Evolutionary conservation across 1,140 invertebrate species (phyloP), one percentile per base, ranked within the genome.

Genomic region (Brachionus manjavacas): DNA sequence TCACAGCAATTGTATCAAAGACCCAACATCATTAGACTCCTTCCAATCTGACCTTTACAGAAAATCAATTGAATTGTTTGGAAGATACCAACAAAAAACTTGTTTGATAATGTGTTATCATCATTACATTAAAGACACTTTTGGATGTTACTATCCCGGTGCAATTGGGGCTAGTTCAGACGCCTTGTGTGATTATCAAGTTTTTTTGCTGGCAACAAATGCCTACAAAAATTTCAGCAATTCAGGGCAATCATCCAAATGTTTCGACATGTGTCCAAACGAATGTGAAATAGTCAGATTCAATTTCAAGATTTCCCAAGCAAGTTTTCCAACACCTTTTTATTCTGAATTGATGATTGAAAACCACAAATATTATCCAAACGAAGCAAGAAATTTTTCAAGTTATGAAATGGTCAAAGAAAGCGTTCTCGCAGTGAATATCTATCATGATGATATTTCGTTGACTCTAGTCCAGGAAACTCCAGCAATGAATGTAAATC

Each of bases 361-460:
- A 8, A 49, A 49, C 52, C 2, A 49, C 4, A 23, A 39, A 41
- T 23, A 74, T 23, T 46, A 25, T 35, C 12, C 41, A 2, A 76
- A 76, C 25, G 3, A 25, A 23, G 20, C 9, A 3, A 46, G 43
- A 49, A 49, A 35, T 14, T 76, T 76, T 28, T 6, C 7, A 4
- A 9, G 3, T 4, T 49, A 76, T 76, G 41, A 46, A 49, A 28
- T 7, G 4, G 23, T 76, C 9, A 76, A 76, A 49, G 11, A 46
- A 49, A 35, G 16, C 14, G 46, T 35, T 35, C 11, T 81, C 28
- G 43, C 11, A 46, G 43, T 20, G 52, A 55, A 55, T 23, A 31
- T 81, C 66, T 81, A 81, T 46, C 60, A 35, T 81, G 79, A 81
- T 43, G 79, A 81, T 68, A 60, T 81, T 11, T 16, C 23, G 8